Base-by-base conservation (phyloP, 2,797 vertebrate species). In the Parauchenoglanis punctatus region DNA sequence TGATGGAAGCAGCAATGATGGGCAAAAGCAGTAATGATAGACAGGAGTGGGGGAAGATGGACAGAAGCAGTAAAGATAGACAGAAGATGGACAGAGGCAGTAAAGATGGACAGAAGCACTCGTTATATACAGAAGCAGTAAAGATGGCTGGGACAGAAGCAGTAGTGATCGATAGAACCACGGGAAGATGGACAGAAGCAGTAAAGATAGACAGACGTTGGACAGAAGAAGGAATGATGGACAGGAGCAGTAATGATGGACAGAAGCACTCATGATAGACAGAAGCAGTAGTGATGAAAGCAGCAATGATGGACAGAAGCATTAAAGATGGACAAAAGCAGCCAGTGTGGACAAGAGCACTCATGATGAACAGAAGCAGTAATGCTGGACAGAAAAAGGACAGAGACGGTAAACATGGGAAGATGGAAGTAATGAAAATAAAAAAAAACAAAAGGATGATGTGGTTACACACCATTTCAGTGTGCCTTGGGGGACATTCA, bases 401-500 rank as follows among this genome's bases (percentile, higher is more conserved):
- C 72, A 75, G 11, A 77, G 44, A 73, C 13, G 23, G 3, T 75
- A 46, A 23, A 28, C 18, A 10, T 44, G 46, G 25, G 25, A n/a
- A 52, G 17, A 44, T 28, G 11, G 46, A 49, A 49, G 70, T 44
- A 44, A 3, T 1, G 10, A n/a, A 72, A 6, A 58, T 7, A 17
- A 77, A 77, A 46, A 54, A 46, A 46, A 63, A 78, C 31, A 11
- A 28, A 76, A 7, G 1, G 2, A n/a, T 4, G 5, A 61, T 44
- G 56, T 1, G 11, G 56, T 23, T 59, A 46, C 15, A 12, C 25
- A 67, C 15, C 72, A 65, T 86, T 52, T 15, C 49, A 73, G n/a
- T 88, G 77, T 73, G 49, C 81, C 84, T 88, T 86, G 31, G 25
- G 87, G 81, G 82, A 77, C 83, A 68, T 80, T 58, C 20, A 75